These are phyloP conservation scores for Hippocampus comes DNA, from an alignment of 2,113 vertebrate genomes.

Conservation along the genomic window DNA sequence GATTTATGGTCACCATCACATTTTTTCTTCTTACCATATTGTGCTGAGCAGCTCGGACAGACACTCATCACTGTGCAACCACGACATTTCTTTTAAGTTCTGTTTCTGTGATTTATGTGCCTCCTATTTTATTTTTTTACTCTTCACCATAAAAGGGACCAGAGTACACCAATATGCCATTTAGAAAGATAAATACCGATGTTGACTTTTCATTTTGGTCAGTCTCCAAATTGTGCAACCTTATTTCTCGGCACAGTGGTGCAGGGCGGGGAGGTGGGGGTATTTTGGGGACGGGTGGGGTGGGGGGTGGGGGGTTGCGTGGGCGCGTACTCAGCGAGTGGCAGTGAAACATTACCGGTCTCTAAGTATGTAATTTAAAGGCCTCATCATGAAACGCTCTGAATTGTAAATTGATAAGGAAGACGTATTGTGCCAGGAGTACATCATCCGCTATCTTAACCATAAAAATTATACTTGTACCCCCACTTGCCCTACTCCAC, in stretches of 20 bases:
- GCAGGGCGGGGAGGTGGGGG: too few species aligned
- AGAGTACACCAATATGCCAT: not conserved
- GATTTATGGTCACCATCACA: too few species aligned
- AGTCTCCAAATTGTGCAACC: not conserved
- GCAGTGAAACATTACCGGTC: constrained; percentile 12
- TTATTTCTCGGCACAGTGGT: not conserved
- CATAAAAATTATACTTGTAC: constrained; percentile 47
- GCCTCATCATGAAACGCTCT: constrained; percentile 32
- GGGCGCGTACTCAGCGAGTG: not conserved
- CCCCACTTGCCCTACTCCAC: constrained; percentile 46
- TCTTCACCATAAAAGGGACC: not conserved
- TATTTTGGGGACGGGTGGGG: too few species aligned
- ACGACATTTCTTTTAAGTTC: not conserved
- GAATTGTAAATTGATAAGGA: constrained; percentile 52
- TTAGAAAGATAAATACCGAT: not conserved
- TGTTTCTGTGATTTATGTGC: not conserved
- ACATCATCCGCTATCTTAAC: constrained; percentile 60
- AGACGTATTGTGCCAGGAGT: constrained; percentile 46
- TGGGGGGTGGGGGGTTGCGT: not conserved
- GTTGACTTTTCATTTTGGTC: not conserved
- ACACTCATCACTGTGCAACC: not conserved
- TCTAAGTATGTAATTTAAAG: constrained; percentile 8
- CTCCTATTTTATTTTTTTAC: not conserved
- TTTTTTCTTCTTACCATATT: too few species aligned
- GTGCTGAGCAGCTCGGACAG: not conserved